Evolutionary conservation across 2,888 invertebrate species (phyloP).

Genomic region (Bombyx huttoni): DNA sequence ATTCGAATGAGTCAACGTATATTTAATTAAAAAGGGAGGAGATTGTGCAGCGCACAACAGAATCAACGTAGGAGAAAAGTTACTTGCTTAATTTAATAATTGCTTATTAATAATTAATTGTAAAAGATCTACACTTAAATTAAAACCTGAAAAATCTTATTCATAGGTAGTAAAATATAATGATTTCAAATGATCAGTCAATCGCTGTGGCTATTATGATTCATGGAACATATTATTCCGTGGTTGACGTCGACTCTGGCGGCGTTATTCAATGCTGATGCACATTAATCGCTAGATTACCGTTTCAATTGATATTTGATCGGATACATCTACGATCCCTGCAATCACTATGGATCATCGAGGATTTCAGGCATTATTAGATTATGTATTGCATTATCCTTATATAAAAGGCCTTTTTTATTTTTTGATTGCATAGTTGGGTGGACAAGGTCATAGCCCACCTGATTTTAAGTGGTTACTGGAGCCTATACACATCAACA

Average conservation of each 20-base stretch:
- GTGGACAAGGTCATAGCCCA: too few species aligned
- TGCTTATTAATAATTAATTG: too few species aligned
- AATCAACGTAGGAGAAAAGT: too few species aligned
- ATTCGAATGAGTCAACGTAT: too few species aligned
- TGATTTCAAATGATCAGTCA: slow-evolving; percentile 34
- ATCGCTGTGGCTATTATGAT: slow-evolving; percentile 36
- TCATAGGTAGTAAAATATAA: slow-evolving; percentile 18
- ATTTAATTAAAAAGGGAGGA: too few species aligned
- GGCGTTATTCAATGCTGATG: slow-evolving; percentile 20
- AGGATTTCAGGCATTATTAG: background rate
- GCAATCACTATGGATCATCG: slow-evolving; percentile 2
- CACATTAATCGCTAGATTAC: slow-evolving; percentile 40
- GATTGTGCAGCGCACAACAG: too few species aligned
- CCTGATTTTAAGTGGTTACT: too few species aligned
- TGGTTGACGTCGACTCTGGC: slow-evolving; percentile 31
- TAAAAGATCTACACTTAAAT: slow-evolving; percentile 3
- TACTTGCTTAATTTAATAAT: too few species aligned
- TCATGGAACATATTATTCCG: slow-evolving; percentile 44
- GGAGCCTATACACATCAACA: too few species aligned
- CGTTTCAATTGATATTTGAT: slow-evolving; percentile 20
- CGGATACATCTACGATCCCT: background rate
- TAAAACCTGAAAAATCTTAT: slow-evolving; percentile 16
- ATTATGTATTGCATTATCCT: background rate
- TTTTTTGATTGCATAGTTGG: background rate
- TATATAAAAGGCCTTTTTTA: background rate